Evolutionary conservation across 2,797 vertebrate genomes (phyloP).

Genomic region (Cetoscarus ocellatus): DNA sequence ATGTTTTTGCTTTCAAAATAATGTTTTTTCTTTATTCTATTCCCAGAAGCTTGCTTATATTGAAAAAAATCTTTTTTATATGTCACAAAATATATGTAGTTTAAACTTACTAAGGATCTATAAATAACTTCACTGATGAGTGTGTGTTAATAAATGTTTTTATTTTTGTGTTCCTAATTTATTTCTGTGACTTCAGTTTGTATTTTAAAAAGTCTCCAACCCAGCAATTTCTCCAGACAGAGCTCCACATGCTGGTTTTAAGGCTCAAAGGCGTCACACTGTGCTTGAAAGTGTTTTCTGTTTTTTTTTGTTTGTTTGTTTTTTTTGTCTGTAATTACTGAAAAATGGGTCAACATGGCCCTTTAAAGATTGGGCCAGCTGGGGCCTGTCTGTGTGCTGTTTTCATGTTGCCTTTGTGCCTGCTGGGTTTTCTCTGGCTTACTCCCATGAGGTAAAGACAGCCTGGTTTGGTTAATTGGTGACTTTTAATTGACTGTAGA

Average conservation of each 20-base stretch:
- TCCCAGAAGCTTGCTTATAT: too few relatives aligned
- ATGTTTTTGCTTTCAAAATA: too few relatives aligned
- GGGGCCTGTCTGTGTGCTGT: not conserved
- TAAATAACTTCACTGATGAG: too few relatives aligned
- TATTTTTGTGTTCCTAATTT: not conserved
- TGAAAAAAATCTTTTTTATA: too few relatives aligned
- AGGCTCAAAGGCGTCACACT: conserved; percentile 37
- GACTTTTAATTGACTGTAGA: not conserved
- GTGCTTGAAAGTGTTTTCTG: not conserved
- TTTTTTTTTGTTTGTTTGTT: not conserved
- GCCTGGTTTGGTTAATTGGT: not conserved
- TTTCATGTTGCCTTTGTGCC: not conserved
- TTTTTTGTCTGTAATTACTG: conserved; percentile 16
- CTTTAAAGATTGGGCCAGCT: conserved; percentile 18
- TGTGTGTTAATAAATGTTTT: too few relatives aligned
- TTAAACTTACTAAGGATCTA: too few relatives aligned
- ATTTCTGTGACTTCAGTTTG: conserved; percentile 9
- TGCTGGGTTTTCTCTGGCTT: not conserved
- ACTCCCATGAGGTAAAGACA: not conserved
- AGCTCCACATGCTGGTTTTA: conserved; percentile 14
- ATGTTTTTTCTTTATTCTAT: too few relatives aligned
- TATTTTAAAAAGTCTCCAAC: conserved; percentile 5
- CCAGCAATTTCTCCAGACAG: conserved; percentile 2
- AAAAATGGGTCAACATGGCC: conserved; percentile 41
- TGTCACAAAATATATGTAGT: too few relatives aligned